Base-by-base conservation (phyloP, 2,888 invertebrate genomes). In the Drosophila nr. perissopoda region DNA sequence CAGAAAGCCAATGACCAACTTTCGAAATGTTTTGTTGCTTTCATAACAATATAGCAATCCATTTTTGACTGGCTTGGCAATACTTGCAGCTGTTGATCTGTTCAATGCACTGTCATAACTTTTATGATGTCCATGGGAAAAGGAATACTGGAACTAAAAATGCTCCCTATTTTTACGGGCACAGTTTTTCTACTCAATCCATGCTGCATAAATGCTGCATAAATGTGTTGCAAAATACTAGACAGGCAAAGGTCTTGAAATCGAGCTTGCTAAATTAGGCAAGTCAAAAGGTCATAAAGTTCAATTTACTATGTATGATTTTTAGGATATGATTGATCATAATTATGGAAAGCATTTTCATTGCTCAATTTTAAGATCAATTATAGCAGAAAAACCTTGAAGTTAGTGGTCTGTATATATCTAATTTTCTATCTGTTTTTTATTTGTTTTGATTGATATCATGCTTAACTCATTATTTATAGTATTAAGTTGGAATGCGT, bases 1-100 rank as follows among this genome's bases (percentile, higher is more conserved):
- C 25, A 11, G 27, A 34, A 61, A 65, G 49, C 46, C 64, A 60
- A 62, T 76, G 78, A 80, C 81, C 76, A 78, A 68, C 78, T 80
- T 80, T 78, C 78, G 63, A 78, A 79, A 71, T 76, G 59, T 68
- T 64, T 70, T 71, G 66, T 61, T 66, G 58, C 42, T 63, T 57
- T 29, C 36, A 40, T 31, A 58, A 51, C 49, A 63, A 61, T 21
- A 51, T 49, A 42, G 1, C 40, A 42, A 60, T 10, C 25, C n/a
- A 29, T 33, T 11, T 46, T 51, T 27, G 40, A 56, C 52, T 40
- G 27, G 25, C 57, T 6, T 21, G 21, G 5, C 8, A 42, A 51
- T n/a, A 36, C 27, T 70, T 42, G 25, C 51, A 34, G 53, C 53
- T 56, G 59, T 46, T 51, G 70, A 36, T 36, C 40, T 49, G 29